A percentile compares a stretch with the other conserved stretches of the same genome.
Conservation (phyloP, 2,888 invertebrate species). For the Synergus gifuensis region DNA sequence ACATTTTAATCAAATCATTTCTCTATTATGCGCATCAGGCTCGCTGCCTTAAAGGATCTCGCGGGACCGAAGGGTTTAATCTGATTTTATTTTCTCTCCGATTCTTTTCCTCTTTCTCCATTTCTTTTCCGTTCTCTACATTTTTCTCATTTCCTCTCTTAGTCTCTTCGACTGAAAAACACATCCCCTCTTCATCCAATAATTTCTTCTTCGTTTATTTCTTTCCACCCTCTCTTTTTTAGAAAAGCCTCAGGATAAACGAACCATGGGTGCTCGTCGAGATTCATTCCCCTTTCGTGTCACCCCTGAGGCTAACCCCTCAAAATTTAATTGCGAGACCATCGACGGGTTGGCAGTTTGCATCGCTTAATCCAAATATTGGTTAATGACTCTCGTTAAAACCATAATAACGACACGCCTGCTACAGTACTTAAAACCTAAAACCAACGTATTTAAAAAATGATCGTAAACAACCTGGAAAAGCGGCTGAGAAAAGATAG, state of each 20-base stretch:
- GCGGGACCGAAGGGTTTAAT: constrained; percentile 74
- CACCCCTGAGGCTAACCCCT: constrained; percentile 16
- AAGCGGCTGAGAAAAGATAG: too few species aligned
- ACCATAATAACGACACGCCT: constrained; percentile 30
- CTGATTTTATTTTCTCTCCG: constrained; percentile 52
- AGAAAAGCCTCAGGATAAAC: constrained; percentile 23
- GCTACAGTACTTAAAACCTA: constrained; percentile 10
- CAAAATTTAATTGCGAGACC: constrained; percentile 37
- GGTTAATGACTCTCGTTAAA: constrained; percentile 32
- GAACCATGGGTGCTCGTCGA: constrained; percentile 26
- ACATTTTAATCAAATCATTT: constrained; percentile 78
- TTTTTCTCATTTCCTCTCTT: constrained; percentile 32
- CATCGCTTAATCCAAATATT: constrained; percentile 23
- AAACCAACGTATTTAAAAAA: too few species aligned
- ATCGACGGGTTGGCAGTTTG: constrained; percentile 35
- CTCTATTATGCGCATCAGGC: constrained; percentile 73
- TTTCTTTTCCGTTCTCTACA: constrained; percentile 23
- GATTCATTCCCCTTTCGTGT: constrained; percentile 33
- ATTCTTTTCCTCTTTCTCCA: constrained; percentile 41
- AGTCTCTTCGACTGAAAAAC: not conserved
- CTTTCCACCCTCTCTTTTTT: constrained; percentile 30
- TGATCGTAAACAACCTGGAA: not conserved
- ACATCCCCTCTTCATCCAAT: constrained; percentile 22
- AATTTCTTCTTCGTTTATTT: constrained; percentile 19
- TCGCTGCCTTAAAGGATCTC: constrained; percentile 66